A percentile compares a stretch with the other conserved stretches of the same genome.
Conservation (phyloP, 2,797 vertebrate species). For the Anabacerthia variegaticeps region DNA sequence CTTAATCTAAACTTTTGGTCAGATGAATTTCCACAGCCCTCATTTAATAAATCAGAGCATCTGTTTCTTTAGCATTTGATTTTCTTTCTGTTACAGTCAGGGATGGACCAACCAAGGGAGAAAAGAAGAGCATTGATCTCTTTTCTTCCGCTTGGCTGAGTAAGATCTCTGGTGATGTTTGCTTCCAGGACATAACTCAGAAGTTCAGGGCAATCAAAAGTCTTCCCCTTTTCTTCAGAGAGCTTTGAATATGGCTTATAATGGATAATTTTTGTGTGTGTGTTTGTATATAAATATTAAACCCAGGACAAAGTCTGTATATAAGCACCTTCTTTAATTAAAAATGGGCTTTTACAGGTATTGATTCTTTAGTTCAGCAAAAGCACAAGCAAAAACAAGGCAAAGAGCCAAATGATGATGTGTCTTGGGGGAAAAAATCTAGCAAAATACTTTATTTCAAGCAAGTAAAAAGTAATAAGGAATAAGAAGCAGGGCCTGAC, state of each 20-base stretch:
- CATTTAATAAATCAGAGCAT: background rate
- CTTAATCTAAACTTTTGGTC: background rate
- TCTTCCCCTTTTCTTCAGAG: background rate
- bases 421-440: background rate
- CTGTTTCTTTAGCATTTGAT: background rate
- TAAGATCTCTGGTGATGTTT: background rate
- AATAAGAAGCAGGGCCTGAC: background rate
- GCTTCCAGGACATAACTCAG: background rate
- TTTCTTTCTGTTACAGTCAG: background rate
- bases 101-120: background rate
- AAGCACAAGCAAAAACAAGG: background rate
- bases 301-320: background rate
- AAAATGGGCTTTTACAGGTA: background rate
- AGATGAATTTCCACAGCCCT: background rate
- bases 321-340: slow-evolving; percentile 14
- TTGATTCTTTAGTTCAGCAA: slow-evolving; percentile 4
- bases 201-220: background rate
- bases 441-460: background rate
- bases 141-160: background rate
- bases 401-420: background rate
- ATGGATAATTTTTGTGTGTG: background rate
- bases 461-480: background rate
- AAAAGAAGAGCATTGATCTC: background rate
- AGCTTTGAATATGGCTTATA: background rate
- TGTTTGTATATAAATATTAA: background rate